Base-by-base conservation (phyloP, 2,888 invertebrate genomes). In the Euspilapteryx auroguttella region DNA sequence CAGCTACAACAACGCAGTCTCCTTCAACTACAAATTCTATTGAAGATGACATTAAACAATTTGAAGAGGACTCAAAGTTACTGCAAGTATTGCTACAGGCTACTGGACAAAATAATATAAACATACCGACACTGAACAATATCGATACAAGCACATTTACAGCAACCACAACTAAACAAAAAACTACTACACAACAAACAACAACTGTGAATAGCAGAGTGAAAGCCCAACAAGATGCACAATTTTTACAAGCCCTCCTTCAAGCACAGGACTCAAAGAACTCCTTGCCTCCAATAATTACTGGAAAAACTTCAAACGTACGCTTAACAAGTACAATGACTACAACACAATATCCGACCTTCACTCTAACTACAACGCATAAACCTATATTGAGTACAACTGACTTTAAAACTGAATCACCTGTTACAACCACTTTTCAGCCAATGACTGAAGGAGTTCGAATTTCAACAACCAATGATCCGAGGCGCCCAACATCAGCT, bases 51-150 rank as follows among this genome's bases (percentile, higher is more conserved):
- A 55, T 77, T 9, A 56, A 53, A 29, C 69, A 73, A 34, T 68
- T 68, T 38, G 65, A 76, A 42, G 65, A 75, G 46, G 76, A 78
- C 32, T 63, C 73, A 5, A 64, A 65, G 41, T 46, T 76, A 29
- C 41, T 73, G 33, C 56, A 76, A 48, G 75, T 69, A 2, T 47
- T 73, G 12, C 51, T 75, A 38, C 55, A 63, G 44, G 69, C 64
- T 14, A 75, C 65, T 4, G 69, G 71, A 2, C 64, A 68, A 45
- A 59, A 71, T 39, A 53, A 48, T 22, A 45, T 69, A 20, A 68
- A 68, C 34, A 50, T 73, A 42, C 69, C 71, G 12, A 49, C 47
- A 29, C 39, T 69, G 40, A 49, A 57, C 34, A 47, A 40, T 34
- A 41, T 57, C 34, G 44, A 45, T 21, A 32, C 42, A 28, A 39